These are phyloP conservation scores for Drosophila nigromelanica DNA, from an alignment of 1,140 invertebrate genomes.

Conservation along the genomic window DNA sequence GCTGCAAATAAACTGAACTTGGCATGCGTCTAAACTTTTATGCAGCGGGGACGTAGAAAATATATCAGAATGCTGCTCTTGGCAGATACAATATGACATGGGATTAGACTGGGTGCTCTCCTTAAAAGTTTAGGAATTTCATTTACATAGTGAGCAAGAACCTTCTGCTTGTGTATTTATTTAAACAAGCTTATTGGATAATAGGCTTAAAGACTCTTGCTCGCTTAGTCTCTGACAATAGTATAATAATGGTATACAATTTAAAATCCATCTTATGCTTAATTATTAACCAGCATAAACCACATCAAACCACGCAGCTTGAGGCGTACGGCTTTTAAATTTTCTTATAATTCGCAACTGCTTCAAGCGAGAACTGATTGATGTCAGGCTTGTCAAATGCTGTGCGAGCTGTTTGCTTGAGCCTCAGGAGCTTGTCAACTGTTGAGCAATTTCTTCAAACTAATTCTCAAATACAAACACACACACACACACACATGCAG, in stretches of 20 bases:
- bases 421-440: not conserved
- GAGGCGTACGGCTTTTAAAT: not conserved
- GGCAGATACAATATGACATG: constrained; percentile 1
- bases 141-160: not conserved
- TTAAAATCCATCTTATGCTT: not conserved
- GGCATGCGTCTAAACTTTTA: not conserved
- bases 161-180: too few species aligned
- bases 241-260: not conserved
- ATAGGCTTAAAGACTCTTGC: not conserved
- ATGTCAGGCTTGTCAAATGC: constrained; percentile 1
- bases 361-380: constrained; percentile 2
- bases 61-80: constrained; percentile 4
- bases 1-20: constrained; percentile 3
- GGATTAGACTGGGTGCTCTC: not conserved
- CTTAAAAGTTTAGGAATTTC: not conserved
- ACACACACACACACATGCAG: not conserved
- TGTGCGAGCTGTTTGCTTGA: not conserved
- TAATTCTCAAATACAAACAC: constrained; percentile 43
- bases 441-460: constrained; percentile 49
- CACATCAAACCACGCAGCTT: too few species aligned
- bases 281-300: too few species aligned
- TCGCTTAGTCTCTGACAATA: not conserved
- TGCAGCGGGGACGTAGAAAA: not conserved
- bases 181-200: too few species aligned
- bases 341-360: not conserved